phyloP scores from a whole-genome alignment of 1,140 invertebrate genomes.

The Whitmania pigra region DNA sequence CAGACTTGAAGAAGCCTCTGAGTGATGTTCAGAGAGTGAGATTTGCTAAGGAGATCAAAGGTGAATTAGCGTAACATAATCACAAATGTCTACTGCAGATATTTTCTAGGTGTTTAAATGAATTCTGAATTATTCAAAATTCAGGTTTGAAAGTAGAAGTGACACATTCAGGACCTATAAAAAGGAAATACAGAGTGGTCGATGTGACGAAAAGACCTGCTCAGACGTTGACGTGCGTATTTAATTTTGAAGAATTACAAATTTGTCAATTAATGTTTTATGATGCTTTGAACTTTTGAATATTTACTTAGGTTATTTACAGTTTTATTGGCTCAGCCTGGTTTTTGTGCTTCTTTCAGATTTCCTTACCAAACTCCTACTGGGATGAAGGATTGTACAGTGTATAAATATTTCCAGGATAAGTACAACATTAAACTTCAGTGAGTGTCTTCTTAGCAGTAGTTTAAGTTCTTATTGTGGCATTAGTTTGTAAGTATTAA shows the following conservation, averaged over 20 bases:
- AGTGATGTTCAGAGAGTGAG: constrained; percentile 97
- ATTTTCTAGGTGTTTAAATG: neutral
- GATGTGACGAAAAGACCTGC: constrained; percentile 95
- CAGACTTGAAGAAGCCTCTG: constrained; percentile 78
- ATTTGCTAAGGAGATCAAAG: constrained; percentile 99
- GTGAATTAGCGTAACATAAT: neutral
- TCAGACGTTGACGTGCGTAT: constrained; percentile 21
- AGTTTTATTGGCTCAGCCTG: neutral
- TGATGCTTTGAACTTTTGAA: neutral
- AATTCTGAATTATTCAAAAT: neutral
- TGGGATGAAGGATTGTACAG: constrained; percentile 99
- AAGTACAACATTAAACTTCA: constrained; percentile 98
- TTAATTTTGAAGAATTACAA: neutral
- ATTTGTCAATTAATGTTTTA: neutral
- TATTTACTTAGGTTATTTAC: neutral
- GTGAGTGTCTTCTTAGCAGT: constrained; percentile 43
- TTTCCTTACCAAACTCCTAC: constrained; percentile 94
- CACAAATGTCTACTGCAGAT: neutral
- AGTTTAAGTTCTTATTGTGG: no score
- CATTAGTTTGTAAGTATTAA: no score
- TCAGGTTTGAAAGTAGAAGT: constrained; percentile 93
- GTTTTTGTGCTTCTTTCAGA: constrained; percentile 43
- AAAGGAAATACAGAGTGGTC: constrained; percentile 93
- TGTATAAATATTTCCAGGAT: constrained; percentile 98
- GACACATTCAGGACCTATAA: constrained; percentile 95